Conservation (phyloP, 2,113 vertebrate genomes). For the Myiozetetes cayanensis region DNA sequence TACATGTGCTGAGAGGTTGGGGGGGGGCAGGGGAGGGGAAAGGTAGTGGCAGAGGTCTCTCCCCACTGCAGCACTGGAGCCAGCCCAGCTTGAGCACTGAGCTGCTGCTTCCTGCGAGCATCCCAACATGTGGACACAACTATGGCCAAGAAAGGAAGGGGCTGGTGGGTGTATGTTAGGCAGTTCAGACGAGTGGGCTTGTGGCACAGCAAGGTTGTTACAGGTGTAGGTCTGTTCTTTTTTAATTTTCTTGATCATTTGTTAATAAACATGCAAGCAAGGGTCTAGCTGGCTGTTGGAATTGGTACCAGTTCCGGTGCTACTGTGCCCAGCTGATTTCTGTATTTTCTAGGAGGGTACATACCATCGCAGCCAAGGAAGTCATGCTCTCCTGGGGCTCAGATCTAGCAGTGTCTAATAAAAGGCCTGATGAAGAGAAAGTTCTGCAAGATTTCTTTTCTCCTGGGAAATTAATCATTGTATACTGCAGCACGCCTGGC, state of each 20-base stretch:
- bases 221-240: not conserved
- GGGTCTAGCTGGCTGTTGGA: not conserved
- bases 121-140: fast-evolving
- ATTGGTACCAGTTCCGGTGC: not conserved
- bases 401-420: slow-evolving; percentile 15
- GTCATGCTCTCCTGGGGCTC: not conserved
- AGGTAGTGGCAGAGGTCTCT: not conserved
- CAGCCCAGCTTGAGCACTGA: fast-evolving
- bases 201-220: not conserved
- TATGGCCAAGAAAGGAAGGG: not conserved
- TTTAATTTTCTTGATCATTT: not conserved
- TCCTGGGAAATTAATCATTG: slow-evolving; percentile 39
- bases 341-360: not conserved
- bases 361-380: not conserved
- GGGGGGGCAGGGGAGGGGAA: not conserved
- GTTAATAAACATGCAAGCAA: not conserved
- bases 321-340: not conserved
- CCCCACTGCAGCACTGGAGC: fast-evolving
- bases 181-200: fast-evolving
- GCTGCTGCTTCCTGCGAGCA: not conserved
- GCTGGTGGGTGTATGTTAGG: not conserved
- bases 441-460: slow-evolving; percentile 16
- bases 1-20: slow-evolving; percentile 75
- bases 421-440: not conserved
- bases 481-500: not conserved